Percentiles rank a stretch among this genome's conserved stretches.
These are phyloP conservation scores for Pseudoatta argentina DNA, from an alignment of 1,140 invertebrate species.

Conservation along the genomic window DNA sequence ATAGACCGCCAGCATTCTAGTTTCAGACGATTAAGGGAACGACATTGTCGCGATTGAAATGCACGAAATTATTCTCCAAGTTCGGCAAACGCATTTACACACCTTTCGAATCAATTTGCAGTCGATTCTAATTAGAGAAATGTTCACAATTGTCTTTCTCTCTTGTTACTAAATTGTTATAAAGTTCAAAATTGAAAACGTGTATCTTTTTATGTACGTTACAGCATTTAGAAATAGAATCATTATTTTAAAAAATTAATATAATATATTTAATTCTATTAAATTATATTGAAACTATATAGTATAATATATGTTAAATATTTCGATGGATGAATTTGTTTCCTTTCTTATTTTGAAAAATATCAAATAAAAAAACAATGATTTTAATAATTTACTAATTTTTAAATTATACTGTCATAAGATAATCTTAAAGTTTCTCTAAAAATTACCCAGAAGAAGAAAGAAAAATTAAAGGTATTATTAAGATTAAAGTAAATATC, in stretches of 20 bases:
- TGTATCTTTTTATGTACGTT: neutral
- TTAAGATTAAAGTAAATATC: neutral
- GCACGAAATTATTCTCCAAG: conserved; percentile 11
- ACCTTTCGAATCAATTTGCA: neutral
- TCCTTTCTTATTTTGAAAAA: neutral
- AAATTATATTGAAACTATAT: neutral
- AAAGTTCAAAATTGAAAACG: neutral
- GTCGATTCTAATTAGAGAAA: neutral
- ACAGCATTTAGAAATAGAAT: neutral
- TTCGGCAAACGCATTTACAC: neutral
- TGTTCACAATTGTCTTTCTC: neutral
- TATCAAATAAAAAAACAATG: neutral
- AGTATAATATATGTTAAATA: neutral
- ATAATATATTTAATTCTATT: neutral
- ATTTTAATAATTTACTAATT: neutral
- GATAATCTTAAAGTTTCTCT: neutral
- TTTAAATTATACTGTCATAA: neutral
- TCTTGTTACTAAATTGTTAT: neutral
- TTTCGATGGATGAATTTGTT: neutral
- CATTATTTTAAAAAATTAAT: neutral
- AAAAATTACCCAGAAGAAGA: neutral
- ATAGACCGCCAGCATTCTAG: neutral
- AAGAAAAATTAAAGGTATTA: neutral
- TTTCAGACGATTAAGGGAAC: conserved; percentile 18
- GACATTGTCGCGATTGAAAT: neutral